phyloP scores from a whole-genome alignment of 2,797 vertebrate genomes.

The Mormyrus hasselquistii region DNA sequence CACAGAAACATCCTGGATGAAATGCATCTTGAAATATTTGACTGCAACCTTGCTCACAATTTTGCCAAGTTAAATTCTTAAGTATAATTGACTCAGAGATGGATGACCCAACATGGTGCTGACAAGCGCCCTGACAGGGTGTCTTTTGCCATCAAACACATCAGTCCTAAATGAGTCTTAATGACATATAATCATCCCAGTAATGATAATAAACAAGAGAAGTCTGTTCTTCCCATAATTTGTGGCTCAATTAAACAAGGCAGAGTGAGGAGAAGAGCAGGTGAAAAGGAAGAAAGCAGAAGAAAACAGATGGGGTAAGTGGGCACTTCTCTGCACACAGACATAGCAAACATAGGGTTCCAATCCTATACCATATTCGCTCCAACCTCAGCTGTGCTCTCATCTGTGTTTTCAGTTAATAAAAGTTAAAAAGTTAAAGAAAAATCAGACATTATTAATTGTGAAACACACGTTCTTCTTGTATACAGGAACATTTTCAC shows the following conservation, averaged over 20 bases:
- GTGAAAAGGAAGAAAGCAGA: not conserved
- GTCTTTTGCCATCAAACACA: conserved; percentile 55
- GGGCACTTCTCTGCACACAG: not conserved
- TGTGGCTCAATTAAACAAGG: conserved; percentile 25
- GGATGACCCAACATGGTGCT: conserved; percentile 36
- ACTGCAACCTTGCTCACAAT: not conserved
- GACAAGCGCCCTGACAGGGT: conserved; percentile 44
- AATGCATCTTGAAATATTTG: not conserved
- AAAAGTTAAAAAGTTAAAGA: not conserved
- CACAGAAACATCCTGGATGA: not conserved
- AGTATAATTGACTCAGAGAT: not conserved
- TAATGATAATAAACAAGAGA: conserved; percentile 58
- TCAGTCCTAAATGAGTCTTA: conserved; percentile 58
- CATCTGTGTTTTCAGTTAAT: not conserved
- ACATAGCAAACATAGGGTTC: not conserved
- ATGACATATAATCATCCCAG: conserved; percentile 63
- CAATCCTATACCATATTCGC: not conserved
- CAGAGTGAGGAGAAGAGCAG: conserved; percentile 1
- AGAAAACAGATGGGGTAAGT: too few relatives aligned
- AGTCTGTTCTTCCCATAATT: conserved; percentile 31
- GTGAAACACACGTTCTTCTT: not conserved
- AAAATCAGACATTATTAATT: not conserved
- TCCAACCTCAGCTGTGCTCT: not conserved
- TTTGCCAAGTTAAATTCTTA: not conserved
- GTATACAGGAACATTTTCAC: not conserved